Evolutionary conservation across 1,140 invertebrate genomes (phyloP), one percentile per base, ranked within the genome.

Genomic region (Eumaeus atala): DNA sequence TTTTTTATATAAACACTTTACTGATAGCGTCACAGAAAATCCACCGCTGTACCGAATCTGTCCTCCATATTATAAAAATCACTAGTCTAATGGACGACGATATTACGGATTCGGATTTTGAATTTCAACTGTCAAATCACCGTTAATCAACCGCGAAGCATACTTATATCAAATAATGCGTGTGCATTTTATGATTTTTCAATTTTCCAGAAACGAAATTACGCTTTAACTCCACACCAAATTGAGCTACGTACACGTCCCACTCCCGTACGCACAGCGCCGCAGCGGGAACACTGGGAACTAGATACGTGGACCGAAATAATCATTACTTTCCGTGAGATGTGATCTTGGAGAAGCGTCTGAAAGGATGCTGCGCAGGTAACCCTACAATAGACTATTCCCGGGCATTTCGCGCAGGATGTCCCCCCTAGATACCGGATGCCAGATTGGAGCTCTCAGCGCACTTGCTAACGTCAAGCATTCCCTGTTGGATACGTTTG

Each of bases 261-360:
- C 62, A 72, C 67, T 71, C 67, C 72, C 67, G 70, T 64, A 60
- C 68, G 62, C 55, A 66, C 70, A 82, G 77, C 83, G 80, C 79
- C 70, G 62, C 73, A 54, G 59, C 79, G 83, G 76, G 71, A 71
- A 71, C 78, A 72, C 66, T 72, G 67, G 70, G 81, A 82, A 86
- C 77, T 83, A 83, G 65, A 66, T 58, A 67, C 71, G 70, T 74
- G 74, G 76, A 86, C 79, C 75, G 71, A 86, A 86, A 86, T 86
- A 86, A 86, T 86, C 83, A 86, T 86, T 86, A 86, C 79, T 86
- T 86, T 84, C 79, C 77, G 71, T 66, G 76, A 84, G 83, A 86
- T 84, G 80, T 79, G 80, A 83, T 83, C 83, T 83, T 76, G 72
- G 64, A 71, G 48, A 50, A 50, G 71, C 74, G 71, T 66, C 62